Evolutionary conservation across 2,113 vertebrate species (phyloP).

Genomic region (Odobenus rosmarus): DNA sequence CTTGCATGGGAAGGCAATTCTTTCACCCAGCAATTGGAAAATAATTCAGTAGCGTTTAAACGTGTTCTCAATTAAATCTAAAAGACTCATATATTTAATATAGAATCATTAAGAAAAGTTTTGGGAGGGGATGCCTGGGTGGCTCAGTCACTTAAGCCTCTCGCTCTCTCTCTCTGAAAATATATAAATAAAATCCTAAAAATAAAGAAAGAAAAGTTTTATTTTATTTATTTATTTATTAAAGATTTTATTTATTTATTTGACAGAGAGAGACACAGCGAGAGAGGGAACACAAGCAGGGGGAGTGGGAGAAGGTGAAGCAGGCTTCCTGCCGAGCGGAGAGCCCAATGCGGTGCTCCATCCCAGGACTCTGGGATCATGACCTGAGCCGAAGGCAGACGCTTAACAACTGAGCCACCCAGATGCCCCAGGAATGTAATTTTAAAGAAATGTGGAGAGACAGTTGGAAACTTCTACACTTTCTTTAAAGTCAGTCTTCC

Average conservation of each 20-base stretch:
- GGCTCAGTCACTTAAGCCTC: background rate
- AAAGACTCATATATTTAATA: slow-evolving; percentile 18
- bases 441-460: background rate
- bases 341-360: too few relatives aligned
- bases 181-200: background rate
- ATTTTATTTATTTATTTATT: too few relatives aligned
- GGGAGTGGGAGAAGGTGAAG: too few relatives aligned
- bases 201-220: background rate
- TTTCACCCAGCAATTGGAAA: background rate
- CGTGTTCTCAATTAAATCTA: background rate
- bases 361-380: too few relatives aligned
- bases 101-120: background rate
- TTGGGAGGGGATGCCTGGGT: background rate
- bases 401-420: too few relatives aligned
- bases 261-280: too few relatives aligned
- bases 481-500: slow-evolving; percentile 32
- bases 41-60: background rate
- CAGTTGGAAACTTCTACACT: background rate
- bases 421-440: background rate
- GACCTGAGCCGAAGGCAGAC: too few relatives aligned
- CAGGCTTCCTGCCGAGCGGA: too few relatives aligned
- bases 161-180: background rate
- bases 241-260: too few relatives aligned
- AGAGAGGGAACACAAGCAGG: too few relatives aligned
- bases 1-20: background rate